Conservation (phyloP, 2,113 vertebrate species). For the Channa maculata region DNA sequence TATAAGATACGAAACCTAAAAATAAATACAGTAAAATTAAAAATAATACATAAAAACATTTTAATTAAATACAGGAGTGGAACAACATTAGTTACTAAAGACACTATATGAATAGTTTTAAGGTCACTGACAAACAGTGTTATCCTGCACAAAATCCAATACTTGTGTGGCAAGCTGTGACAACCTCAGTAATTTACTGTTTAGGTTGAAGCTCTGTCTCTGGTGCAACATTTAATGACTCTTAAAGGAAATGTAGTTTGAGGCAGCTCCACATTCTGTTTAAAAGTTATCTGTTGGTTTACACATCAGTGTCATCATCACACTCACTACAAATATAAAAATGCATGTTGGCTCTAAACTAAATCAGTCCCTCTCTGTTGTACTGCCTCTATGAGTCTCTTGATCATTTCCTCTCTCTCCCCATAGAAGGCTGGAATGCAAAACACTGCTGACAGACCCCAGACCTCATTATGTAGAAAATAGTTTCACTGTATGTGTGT, state of each 20-base stretch:
- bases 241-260: background rate
- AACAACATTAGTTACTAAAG: too few species aligned
- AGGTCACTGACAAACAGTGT: too few species aligned
- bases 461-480: slow-evolving; percentile 28
- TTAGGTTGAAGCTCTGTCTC: background rate
- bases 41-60: too few species aligned
- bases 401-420: slow-evolving; percentile 27
- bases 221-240: background rate
- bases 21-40: too few species aligned
- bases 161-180: background rate
- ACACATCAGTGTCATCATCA: background rate
- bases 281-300: background rate
- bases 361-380: too few species aligned
- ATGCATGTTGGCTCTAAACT: too few species aligned
- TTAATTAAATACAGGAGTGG: too few species aligned
- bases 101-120: too few species aligned
- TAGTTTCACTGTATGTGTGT: background rate
- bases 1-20: too few species aligned
- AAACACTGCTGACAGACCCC: slow-evolving; percentile 47
- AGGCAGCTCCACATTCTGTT: background rate
- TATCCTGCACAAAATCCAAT: too few species aligned
- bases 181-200: background rate
- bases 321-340: background rate
- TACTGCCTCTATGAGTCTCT: background rate
- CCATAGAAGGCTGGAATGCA: slow-evolving; percentile 58